A percentile compares a stretch with the other conserved stretches of the same genome.
Conservation (phyloP, 2,888 invertebrate genomes). For the Theodoxus fluviatilis region DNA sequence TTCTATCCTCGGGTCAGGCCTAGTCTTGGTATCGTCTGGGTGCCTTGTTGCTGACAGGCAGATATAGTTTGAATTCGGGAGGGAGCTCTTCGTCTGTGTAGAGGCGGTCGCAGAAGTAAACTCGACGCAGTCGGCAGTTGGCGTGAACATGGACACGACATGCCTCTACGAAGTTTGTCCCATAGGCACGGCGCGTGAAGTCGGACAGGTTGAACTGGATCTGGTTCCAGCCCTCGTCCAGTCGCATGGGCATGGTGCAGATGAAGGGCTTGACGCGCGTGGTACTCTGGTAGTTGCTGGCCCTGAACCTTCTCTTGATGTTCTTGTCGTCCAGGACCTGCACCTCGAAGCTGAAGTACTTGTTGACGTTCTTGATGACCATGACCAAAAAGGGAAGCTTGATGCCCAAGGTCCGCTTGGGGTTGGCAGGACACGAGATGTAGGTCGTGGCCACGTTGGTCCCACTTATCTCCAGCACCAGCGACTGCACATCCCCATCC, state of each 20-base stretch:
- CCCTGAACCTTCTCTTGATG: conserved; percentile 87
- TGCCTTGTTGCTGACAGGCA: conserved; percentile 75
- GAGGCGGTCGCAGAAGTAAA: conserved; percentile 91
- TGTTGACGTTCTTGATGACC: conserved; percentile 93
- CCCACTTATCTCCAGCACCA: conserved; percentile 90
- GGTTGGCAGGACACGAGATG: conserved; percentile 90
- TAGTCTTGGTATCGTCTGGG: too few species aligned
- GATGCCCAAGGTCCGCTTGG: conserved; percentile 84
- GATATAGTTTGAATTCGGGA: conserved; percentile 92
- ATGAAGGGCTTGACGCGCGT: conserved; percentile 96
- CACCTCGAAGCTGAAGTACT: conserved; percentile 94
- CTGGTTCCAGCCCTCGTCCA: conserved; percentile 92
- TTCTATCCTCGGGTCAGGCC: too few species aligned
- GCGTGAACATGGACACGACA: conserved; percentile 85
- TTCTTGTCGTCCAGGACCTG: conserved; percentile 96
- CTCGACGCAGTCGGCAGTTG: conserved; percentile 89
- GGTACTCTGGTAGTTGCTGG: conserved; percentile 94
- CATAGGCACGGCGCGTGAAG: conserved; percentile 91
- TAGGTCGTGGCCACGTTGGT: conserved; percentile 94
- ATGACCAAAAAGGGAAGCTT: conserved; percentile 91
- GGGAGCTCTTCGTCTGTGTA: conserved; percentile 95
- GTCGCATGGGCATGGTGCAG: conserved; percentile 94
- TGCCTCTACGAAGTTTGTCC: conserved; percentile 93
- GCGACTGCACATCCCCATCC: conserved; percentile 90
- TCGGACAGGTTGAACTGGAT: conserved; percentile 95